Conservation (phyloP, 2,797 vertebrate genomes). For the Semotilus atromaculatus region DNA sequence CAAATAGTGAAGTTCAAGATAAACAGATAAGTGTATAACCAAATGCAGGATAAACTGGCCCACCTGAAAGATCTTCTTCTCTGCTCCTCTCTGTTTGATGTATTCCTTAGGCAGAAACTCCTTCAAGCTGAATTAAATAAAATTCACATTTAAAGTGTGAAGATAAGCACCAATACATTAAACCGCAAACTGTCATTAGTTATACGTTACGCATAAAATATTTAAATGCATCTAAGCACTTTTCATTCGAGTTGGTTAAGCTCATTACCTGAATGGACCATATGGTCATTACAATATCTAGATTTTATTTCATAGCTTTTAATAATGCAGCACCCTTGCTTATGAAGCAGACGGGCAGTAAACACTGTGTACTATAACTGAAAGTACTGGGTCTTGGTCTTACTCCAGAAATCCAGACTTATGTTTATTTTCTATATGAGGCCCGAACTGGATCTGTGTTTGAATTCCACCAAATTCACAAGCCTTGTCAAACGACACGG, state of each 20-base stretch:
- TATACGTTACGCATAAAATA: not conserved
- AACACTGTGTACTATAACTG: not conserved
- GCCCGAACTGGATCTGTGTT: slow-evolving; percentile 97
- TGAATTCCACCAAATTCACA: slow-evolving; percentile 96
- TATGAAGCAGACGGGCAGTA: not conserved
- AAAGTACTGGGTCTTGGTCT: slow-evolving; percentile 59
- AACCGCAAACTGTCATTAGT: not conserved
- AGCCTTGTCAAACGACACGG: slow-evolving; percentile 96
- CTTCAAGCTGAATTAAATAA: slow-evolving; percentile 82
- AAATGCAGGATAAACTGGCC: slow-evolving; percentile 35
- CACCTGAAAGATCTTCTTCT: slow-evolving; percentile 98
- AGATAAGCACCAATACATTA: not conserved
- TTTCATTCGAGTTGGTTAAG: not conserved
- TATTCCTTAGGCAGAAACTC: slow-evolving; percentile 98
- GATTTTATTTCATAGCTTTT: not conserved
- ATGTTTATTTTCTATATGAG: slow-evolving; percentile 95
- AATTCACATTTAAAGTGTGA: not conserved
- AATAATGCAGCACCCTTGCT: slow-evolving; percentile 6
- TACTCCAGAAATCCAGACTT: slow-evolving; percentile 98
- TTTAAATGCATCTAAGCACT: not conserved
- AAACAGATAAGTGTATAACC: not conserved
- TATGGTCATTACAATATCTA: slow-evolving; percentile 8
- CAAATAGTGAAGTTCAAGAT: not conserved
- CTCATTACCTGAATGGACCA: not conserved
- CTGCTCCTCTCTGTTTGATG: slow-evolving; percentile 93